Evolutionary conservation across 2,797 vertebrate species (phyloP), one percentile per base, ranked within the genome.

Genomic region (Antennarius maculatus): DNA sequence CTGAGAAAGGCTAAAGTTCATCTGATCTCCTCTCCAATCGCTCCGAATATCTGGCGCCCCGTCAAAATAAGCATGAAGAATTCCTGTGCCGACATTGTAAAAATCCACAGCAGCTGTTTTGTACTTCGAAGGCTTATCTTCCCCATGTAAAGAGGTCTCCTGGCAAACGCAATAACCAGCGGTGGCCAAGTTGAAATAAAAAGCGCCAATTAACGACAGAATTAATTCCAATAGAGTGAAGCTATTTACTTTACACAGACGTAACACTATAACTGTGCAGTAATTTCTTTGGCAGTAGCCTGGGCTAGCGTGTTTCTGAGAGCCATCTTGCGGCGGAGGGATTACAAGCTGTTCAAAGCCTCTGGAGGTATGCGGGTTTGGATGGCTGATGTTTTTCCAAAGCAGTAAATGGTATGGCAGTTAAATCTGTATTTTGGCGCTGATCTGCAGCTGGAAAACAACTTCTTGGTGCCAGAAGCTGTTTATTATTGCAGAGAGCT

Each of bases 361-460:
- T 88, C 84, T 52, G 76, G 86, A 91, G 89, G 86, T 90, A 92
- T 91, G 89, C 74, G 82, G 87, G 76, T 89, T 91, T 91, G 88
- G 86, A 88, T 51, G 74, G 82, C 84, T 84, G 79, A 88, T 85
- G 88, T 89, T 89, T 91, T 91, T 92, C 90, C 90, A 88, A 84
- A 89, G 87, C 85, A 81, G 76, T 89, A 89, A 92, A 90, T 83
- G 83, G 82, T 90, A 80, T 86, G 88, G 89, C 88, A 89, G 87
- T 91, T 89, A 89, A 91, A 86, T 91, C 88, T 87, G 86, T 86
- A 82, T 87, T 89, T 83, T 92, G 91, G 90, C 90, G 84, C 77
- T 2, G 69, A 79, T 71, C 78, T 66, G 71, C 86, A 79, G 89
- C 89, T 90, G 88, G 86, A 92, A 91, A 92, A 91, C 86, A 90